Evolutionary conservation across 2,113 vertebrate species (phyloP).

Genomic region (Bufo bufo): DNA sequence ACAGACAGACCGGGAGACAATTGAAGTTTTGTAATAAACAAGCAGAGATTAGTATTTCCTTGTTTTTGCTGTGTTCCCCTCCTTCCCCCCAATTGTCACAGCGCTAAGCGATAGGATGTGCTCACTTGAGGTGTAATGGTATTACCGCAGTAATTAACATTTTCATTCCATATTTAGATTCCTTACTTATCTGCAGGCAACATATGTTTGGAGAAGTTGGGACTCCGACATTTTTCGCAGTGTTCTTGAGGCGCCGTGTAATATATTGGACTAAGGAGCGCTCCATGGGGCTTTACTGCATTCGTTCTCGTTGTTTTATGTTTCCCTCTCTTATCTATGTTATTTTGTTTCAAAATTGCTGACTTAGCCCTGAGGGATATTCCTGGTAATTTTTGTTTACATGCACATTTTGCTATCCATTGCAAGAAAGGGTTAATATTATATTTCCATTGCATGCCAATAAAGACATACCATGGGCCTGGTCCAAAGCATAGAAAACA

Average conservation of each 20-base stretch:
- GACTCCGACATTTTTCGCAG: conserved; percentile 92
- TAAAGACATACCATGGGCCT: background rate
- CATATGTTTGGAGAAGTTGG: conserved; percentile 97
- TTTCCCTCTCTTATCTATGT: conserved; percentile 31
- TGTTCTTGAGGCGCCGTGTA: conserved; percentile 96
- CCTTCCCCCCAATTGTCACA: conserved; percentile 75
- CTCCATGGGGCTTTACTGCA: conserved; percentile 40
- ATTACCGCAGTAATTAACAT: conserved; percentile 98
- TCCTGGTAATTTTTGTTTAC: conserved; percentile 2
- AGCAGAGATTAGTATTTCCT: conserved; percentile 75
- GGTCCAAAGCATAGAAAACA: background rate
- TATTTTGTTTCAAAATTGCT: conserved; percentile 25
- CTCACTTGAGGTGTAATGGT: conserved; percentile 90
- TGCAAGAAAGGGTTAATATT: background rate
- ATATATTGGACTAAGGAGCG: conserved; percentile 69
- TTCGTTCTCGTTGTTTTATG: conserved; percentile 24
- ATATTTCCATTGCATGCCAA: background rate
- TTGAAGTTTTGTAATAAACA: conserved; percentile 74
- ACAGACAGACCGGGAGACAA: conserved; percentile 76
- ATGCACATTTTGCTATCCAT: background rate
- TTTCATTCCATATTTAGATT: conserved; percentile 98
- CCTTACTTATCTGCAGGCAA: conserved; percentile 99
- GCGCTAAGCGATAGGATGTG: conserved; percentile 86
- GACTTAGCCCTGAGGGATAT: conserved; percentile 19
- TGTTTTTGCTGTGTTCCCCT: conserved; percentile 68